Evolutionary conservation across 2,888 invertebrate species (phyloP), one percentile per base, ranked within the genome.

Genomic region (Anoplius nigerrimus): DNA sequence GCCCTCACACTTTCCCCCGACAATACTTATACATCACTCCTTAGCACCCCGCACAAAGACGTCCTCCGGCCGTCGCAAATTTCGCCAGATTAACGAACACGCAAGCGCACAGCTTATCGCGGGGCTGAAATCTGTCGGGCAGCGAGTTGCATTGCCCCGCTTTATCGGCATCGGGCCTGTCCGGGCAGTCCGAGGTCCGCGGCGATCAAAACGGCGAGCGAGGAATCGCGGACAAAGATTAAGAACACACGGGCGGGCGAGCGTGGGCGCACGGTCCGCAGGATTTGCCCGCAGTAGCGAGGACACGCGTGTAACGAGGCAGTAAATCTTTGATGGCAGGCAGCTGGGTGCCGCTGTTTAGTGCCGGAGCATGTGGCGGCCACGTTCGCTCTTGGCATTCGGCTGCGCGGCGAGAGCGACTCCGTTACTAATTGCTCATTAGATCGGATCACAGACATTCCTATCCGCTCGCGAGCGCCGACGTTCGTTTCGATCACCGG

Each of bases 401-500:
- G 6, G 34, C 34, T 62, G 66, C 69, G 69, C 46, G 56, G 34
- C 22, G 46, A 24, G 48, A 74, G 67, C 71, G 62, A 65, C 66
- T 69, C 74, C 65, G 75, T 74, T 78, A 79, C 82, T 84, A 84
- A 85, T 83, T 84, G 83, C 81, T 84, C 83, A 81, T 85, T 84
- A 85, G 81, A 74, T 72, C 63, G 74, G 74, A 74, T 84, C 81
- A 73, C 76, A 76, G 78, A 76, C 76, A 79, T 80, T 82, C 74
- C 72, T 61, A 60, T 66, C 62, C 54, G 55, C 54, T 57, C 57
- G 22, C 54, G 63, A 18, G 13, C 48, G 65, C 69, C 55, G 52
- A 18, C 62, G 54, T 70, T 70, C 62, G 64, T 74, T 73, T 69
- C 58, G 69, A 43, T 11, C 52, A 27, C 43, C 64, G 62, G 51